Evolutionary conservation across 1,140 invertebrate genomes (phyloP).

Genomic region (Myzus persicae): DNA sequence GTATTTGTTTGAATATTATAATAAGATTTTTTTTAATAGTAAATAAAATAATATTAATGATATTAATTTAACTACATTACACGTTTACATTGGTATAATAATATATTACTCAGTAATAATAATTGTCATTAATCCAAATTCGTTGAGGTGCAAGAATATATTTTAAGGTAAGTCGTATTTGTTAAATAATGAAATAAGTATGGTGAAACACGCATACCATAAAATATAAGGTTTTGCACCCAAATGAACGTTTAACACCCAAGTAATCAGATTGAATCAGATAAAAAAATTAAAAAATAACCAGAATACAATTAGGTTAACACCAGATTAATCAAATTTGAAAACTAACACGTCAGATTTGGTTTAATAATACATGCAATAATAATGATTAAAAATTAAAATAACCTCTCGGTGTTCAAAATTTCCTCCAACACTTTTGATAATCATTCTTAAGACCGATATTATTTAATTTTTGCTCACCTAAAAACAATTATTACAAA

Average conservation of each 20-base stretch:
- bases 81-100: too few species aligned
- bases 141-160: neutral
- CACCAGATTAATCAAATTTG: neutral
- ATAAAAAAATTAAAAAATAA: too few species aligned
- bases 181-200: neutral
- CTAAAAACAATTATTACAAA: neutral
- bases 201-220: neutral
- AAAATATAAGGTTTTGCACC: neutral
- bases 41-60: too few species aligned
- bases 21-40: too few species aligned
- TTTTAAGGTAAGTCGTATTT: neutral
- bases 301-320: constrained; percentile 9
- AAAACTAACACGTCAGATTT: neutral
- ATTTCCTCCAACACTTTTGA: neutral
- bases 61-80: too few species aligned
- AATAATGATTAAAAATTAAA: neutral
- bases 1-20: too few species aligned
- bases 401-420: neutral
- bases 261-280: neutral
- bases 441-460: neutral
- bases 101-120: neutral
- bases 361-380: neutral
- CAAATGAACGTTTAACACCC: neutral
- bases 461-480: neutral
- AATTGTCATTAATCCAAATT: neutral